Evolutionary conservation across 2,113 vertebrate genomes (phyloP).

Genomic region (Colossoma macropomum): DNA sequence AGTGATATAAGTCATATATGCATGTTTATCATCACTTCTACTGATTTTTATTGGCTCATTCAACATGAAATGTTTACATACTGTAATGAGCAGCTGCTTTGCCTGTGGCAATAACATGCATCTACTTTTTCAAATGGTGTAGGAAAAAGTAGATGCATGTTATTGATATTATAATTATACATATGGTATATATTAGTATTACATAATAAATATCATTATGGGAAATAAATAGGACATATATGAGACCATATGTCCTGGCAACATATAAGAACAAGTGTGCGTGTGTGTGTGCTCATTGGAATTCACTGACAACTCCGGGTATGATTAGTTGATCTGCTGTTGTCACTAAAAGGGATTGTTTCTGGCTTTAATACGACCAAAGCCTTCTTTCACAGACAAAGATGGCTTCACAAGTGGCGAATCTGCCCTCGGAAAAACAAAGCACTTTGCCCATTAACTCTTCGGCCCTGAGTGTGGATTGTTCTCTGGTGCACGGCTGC

Average conservation of each 20-base stretch:
- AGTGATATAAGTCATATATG: no score
- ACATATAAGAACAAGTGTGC: not conserved
- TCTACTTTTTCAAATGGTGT: no score
- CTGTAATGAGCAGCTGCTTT: no score
- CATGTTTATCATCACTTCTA: no score
- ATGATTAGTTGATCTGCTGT: constrained; percentile 69
- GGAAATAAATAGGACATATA: not conserved
- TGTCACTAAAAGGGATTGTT: constrained; percentile 74
- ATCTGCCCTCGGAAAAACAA: constrained; percentile 60
- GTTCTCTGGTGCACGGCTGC: constrained; percentile 56
- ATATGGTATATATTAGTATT: no score
- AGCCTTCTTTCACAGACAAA: constrained; percentile 61
- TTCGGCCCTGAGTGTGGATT: constrained; percentile 60
- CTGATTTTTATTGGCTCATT: no score
- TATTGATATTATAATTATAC: no score
- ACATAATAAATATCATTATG: no score
- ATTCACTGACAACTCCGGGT: constrained; percentile 60
- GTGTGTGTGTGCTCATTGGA: not conserved
- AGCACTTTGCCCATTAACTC: constrained; percentile 60
- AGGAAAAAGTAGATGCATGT: no score
- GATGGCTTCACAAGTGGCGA: constrained; percentile 56
- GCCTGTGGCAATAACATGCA: no score
- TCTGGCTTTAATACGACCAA: constrained; percentile 37
- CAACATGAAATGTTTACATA: no score
- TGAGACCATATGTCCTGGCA: not conserved